phyloP scores from a whole-genome alignment of 2,888 invertebrate species.

The Diaperis boleti region DNA sequence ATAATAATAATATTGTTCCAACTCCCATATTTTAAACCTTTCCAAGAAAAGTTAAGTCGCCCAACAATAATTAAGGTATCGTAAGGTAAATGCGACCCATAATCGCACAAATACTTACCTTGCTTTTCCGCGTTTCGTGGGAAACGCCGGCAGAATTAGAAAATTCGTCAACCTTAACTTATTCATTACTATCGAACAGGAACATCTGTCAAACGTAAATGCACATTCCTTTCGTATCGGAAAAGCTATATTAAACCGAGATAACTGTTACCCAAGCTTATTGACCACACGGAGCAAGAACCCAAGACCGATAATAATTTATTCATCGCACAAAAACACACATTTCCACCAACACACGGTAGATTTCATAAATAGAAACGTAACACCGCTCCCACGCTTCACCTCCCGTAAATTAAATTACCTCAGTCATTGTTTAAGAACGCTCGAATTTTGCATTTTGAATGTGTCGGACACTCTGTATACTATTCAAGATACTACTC shows the following conservation, averaged over 20 bases:
- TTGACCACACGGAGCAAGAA: neutral
- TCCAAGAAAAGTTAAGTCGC: too few species aligned
- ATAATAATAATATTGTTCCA: too few species aligned
- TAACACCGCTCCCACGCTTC: neutral
- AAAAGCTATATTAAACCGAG: neutral
- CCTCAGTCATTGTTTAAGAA: slow-evolving; percentile 14
- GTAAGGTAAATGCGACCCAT: too few species aligned
- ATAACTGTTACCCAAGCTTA: neutral
- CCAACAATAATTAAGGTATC: too few species aligned
- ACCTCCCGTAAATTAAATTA: slow-evolving; percentile 11
- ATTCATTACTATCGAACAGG: too few species aligned
- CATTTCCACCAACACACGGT: neutral
- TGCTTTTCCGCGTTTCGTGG: too few species aligned
- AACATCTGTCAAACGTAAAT: too few species aligned
- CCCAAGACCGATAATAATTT: slow-evolving; percentile 6
- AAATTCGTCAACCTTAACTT: too few species aligned
- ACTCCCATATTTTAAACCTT: too few species aligned
- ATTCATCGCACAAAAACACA: neutral
- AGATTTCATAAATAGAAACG: neutral
- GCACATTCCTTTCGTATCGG: too few species aligned
- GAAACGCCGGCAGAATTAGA: too few species aligned
- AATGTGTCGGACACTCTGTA: slow-evolving; percentile 16
- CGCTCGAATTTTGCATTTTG: slow-evolving; percentile 20
- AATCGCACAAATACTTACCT: too few species aligned
- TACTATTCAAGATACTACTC: slow-evolving; percentile 27